These are phyloP conservation scores for Cremastinae sp. DNA, from an alignment of 2,888 invertebrate species.

Conservation along the genomic window DNA sequence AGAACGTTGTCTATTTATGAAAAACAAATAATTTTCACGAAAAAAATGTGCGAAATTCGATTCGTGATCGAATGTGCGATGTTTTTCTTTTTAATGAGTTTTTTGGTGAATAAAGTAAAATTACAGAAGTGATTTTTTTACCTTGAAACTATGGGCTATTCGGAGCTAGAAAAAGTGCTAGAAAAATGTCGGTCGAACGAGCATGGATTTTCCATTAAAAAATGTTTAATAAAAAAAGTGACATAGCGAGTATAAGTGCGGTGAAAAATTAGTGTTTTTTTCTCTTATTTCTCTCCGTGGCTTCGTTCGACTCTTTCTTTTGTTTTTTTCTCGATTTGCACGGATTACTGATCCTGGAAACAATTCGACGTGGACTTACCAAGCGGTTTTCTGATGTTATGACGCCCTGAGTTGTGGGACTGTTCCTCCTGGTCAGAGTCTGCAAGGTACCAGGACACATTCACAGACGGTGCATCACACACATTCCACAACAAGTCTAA, in stretches of 20 bases:
- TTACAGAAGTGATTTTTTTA: conserved; percentile 42
- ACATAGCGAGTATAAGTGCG: conserved; percentile 30
- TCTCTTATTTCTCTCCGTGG: conserved; percentile 4
- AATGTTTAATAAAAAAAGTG: not conserved
- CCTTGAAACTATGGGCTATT: conserved; percentile 55
- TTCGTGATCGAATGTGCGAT: too few relatives aligned
- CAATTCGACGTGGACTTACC: conserved; percentile 79
- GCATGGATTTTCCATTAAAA: conserved; percentile 25
- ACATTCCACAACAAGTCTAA: conserved; percentile 79
- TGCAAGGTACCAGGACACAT: conserved; percentile 79
- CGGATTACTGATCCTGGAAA: conserved; percentile 46
- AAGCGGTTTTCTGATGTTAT: conserved; percentile 82
- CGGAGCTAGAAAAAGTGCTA: conserved; percentile 35
- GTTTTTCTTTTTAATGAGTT: conserved; percentile 12
- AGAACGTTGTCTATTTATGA: conserved; percentile 47
- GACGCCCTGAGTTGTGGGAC: conserved; percentile 78
- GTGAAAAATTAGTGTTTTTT: conserved; percentile 18
- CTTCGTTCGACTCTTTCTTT: conserved; percentile 19
- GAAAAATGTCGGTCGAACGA: conserved; percentile 31
- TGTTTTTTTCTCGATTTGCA: not conserved
- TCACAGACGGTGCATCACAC: conserved; percentile 79
- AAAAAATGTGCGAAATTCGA: conserved; percentile 12
- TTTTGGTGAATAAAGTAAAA: conserved; percentile 14
- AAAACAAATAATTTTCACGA: conserved; percentile 20
- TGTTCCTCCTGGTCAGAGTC: conserved; percentile 80